Conservation (phyloP, 2,797 vertebrate genomes). For the Sciurus carolinensis region DNA sequence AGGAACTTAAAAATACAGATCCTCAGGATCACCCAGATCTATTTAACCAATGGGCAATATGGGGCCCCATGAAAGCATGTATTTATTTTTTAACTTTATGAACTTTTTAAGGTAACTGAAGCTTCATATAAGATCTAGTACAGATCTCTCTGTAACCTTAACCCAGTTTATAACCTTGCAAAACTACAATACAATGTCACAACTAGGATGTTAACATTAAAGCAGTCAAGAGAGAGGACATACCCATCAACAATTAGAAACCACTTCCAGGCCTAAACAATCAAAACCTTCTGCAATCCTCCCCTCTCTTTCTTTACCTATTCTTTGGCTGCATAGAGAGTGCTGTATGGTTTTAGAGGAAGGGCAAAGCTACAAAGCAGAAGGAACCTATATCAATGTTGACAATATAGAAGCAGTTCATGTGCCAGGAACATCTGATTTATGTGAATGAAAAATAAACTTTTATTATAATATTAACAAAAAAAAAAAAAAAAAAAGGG, state of each 20-base stretch:
- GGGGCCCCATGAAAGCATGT: not conserved
- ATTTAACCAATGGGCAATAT: not conserved
- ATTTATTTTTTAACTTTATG: constrained; percentile 18
- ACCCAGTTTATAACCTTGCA: not conserved
- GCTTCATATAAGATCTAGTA: not conserved
- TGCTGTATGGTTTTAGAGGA: not conserved
- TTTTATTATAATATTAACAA: not conserved
- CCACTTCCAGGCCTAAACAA: not conserved
- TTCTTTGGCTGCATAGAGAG: not conserved
- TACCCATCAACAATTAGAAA: not conserved
- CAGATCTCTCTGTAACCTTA: not conserved
- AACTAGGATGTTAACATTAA: not conserved
- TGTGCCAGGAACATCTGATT: not conserved
- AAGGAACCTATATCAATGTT: not conserved
- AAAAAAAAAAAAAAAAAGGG: too few species aligned
- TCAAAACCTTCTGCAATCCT: not conserved
- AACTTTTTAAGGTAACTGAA: constrained; percentile 19
- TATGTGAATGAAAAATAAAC: not conserved
- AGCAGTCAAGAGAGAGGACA: not conserved
- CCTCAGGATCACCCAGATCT: not conserved
- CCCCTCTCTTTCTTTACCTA: not conserved
- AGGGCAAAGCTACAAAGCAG: not conserved
- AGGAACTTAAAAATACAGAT: not conserved
- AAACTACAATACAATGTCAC: not conserved
- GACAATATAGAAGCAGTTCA: not conserved